phyloP scores from a whole-genome alignment of 92 coral and sea anemone genomes.

The Siderastrea siderea region DNA sequence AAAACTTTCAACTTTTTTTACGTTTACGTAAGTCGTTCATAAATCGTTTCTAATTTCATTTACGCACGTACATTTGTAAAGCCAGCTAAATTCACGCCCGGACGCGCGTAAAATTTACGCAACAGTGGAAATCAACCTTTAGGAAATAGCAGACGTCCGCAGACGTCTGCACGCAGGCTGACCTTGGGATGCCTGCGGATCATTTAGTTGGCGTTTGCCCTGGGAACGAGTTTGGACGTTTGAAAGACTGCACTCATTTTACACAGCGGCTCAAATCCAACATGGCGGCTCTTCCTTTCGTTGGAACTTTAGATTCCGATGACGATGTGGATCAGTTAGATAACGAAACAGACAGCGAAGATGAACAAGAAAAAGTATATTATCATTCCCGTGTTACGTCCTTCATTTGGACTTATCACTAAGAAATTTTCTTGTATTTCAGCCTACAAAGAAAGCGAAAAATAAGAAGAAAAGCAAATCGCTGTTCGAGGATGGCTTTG shows the following conservation, averaged over 20 bases:
- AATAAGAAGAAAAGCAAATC: conserved; percentile 68
- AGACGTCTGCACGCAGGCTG: no score
- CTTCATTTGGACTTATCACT: background rate
- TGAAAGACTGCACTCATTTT: background rate
- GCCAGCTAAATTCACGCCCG: no score
- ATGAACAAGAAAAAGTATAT: conserved; percentile 76
- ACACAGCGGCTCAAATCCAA: conserved; percentile 53
- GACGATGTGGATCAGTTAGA: conserved; percentile 91
- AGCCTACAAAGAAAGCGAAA: conserved; percentile 45
- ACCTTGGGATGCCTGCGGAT: no score
- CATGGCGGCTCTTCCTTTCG: conserved; percentile 95
- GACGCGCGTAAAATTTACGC: no score
- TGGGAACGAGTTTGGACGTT: background rate
- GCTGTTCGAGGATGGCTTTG: conserved; percentile 83
- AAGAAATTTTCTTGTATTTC: background rate
- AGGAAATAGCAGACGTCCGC: no score
- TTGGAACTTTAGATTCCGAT: conserved; percentile 97
- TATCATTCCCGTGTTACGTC: background rate
- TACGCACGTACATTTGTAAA: no score
- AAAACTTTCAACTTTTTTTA: no score
- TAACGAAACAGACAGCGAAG: conserved; percentile 86
- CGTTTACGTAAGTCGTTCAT: no score
- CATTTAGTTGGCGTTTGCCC: no score
- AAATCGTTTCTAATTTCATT: no score
- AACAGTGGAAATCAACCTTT: no score